Evolutionary conservation across 30 jellyfish, hydroid and myxozoan species (phyloP).

Genomic region (Clytia hemisphaerica): DNA sequence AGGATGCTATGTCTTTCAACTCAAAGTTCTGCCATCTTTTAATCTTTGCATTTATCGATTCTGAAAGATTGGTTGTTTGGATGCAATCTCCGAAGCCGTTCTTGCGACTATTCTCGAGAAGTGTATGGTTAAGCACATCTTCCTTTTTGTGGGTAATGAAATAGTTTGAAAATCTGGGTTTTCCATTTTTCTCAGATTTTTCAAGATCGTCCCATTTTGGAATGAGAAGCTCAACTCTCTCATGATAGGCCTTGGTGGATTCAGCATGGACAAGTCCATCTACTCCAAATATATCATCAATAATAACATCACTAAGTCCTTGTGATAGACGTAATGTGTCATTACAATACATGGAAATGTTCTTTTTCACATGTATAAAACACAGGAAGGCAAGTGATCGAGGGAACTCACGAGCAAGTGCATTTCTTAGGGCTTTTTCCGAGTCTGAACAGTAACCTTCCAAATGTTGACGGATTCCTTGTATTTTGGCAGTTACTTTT

Average conservation of each 20-base stretch:
- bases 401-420: neutral
- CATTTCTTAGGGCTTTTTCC: neutral
- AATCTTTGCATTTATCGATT: neutral
- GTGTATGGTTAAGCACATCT: conserved; percentile 1
- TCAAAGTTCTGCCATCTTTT: conserved; percentile 9
- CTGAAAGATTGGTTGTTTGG: neutral
- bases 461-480: conserved; percentile 8
- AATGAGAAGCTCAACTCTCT: neutral
- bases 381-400: too few species aligned
- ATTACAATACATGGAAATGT: neutral
- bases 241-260: too few species aligned
- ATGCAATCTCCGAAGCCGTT: neutral
- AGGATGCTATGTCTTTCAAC: neutral
- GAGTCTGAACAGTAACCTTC: conserved; percentile 2
- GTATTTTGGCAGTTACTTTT: neutral
- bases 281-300: neutral
- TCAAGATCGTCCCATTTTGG: conserved; percentile 4
- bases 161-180: neutral
- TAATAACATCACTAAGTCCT: neutral
- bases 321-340: neutral
- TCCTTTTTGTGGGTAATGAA: neutral
- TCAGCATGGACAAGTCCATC: too few species aligned
- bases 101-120: neutral
- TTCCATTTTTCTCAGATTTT: neutral
- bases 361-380: too few species aligned